phyloP scores from a whole-genome alignment of 2,888 invertebrate species.

The Eupithecia inturbata region DNA sequence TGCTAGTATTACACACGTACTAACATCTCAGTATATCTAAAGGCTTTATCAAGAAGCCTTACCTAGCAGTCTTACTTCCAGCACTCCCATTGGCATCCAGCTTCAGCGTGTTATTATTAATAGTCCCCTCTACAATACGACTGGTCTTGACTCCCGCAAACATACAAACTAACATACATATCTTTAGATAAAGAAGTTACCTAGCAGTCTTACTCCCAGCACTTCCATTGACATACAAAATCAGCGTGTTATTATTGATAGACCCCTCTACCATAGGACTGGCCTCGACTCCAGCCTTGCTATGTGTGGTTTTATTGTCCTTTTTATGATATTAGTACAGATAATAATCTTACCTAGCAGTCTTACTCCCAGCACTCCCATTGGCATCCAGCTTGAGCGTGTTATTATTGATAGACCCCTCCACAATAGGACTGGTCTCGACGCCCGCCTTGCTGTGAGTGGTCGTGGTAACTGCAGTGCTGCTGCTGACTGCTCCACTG shows the following conservation, averaged over 20 bases:
- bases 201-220: slow-evolving; percentile 74
- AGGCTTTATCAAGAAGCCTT: no score
- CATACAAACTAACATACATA: no score
- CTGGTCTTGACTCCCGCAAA: slow-evolving; percentile 68
- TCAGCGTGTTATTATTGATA: slow-evolving; percentile 76
- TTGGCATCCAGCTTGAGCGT: slow-evolving; percentile 77
- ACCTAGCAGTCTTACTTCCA: slow-evolving; percentile 71
- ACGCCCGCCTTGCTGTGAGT: slow-evolving; percentile 72
- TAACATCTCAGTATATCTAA: no score
- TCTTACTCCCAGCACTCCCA: slow-evolving; percentile 78
- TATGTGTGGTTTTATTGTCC: slow-evolving; percentile 54
- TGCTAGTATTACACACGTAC: no score
- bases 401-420: slow-evolving; percentile 73
- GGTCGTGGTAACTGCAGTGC: slow-evolving; percentile 49
- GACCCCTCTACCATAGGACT: slow-evolving; percentile 68
- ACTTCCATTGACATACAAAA: slow-evolving; percentile 76
- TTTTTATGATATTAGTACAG: neutral
- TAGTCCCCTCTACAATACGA: slow-evolving; percentile 64
- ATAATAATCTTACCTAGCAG: slow-evolving; percentile 42
- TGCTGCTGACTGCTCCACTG: slow-evolving; percentile 78
- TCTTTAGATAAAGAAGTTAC: no score
- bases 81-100: slow-evolving; percentile 76
- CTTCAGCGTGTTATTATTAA: slow-evolving; percentile 78
- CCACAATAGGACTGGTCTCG: slow-evolving; percentile 72
- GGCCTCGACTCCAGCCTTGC: slow-evolving; percentile 72